Base-by-base conservation (phyloP, 1,140 invertebrate genomes). In the Oscheius sp. region DNA sequence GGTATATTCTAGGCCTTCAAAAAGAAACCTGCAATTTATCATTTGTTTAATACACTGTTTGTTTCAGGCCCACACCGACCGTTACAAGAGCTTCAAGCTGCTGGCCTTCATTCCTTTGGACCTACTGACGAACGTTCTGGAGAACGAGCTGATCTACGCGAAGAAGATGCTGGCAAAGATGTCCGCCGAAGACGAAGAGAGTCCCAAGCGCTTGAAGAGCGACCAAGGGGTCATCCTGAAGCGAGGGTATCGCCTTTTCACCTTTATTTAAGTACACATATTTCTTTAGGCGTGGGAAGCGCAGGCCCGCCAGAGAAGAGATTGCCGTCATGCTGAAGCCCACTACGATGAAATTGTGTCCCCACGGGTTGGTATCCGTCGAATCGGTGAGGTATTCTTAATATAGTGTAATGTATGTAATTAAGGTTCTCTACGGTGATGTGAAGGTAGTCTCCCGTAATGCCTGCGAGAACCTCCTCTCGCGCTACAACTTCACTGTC, bases 71-170 rank as follows among this genome's bases (percentile, higher is more conserved):
- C 29, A 66, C 36, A 15, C 20, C 2, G 32, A 59, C 13, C 67
- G 31, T 36, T 45, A 55, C 28, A 76, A 35, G 20, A 59, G 42
- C 36, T 58, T 31, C 20, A 68, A 29, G 42, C 58, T 66, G 1
- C n/a, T 83, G 3, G 82, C 74, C 4, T 82, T 82, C 34, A 29
- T 82, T 3, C 80, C 80, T 1, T 73, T 75, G 10, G 34, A 49
- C 1, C 46, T 82, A 3, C 59, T 82, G 10, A 31, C 15, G 3
- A 79, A 82, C n/a, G 36, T 82, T 3, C 67, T 74, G 15, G 31
- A 10, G n/a, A 55, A 61, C 10, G 71, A 66, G 66, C 35, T 4
- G 52, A 18, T 45, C 42, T 23, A 55, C 26, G 58, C 36, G 29
- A 68, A 46, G 31, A 68, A 68, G 23, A 58, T 55, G 34, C 52